Percentiles rank a stretch among this genome's conserved stretches.
These are phyloP conservation scores for Cassiopea andromeda DNA, from an alignment of 30 jellyfish, hydroid and myxozoan species.

Conservation along the genomic window DNA sequence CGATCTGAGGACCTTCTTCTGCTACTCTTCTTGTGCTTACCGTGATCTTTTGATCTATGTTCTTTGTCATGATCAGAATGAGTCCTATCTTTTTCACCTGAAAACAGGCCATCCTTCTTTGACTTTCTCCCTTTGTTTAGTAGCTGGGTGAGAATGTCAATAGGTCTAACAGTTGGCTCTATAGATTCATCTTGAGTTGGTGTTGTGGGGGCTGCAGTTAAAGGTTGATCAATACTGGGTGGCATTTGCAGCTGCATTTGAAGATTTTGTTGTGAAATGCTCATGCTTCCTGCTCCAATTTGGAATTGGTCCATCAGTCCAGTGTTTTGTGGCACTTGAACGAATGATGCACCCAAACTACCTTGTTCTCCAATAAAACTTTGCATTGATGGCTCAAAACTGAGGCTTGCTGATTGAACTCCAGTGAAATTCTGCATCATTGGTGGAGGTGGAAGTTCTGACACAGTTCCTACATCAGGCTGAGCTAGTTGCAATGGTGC, in stretches of 20 bases:
- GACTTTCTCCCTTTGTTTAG: constrained; percentile 35
- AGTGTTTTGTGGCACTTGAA: constrained; percentile 12
- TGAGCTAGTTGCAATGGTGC: constrained; percentile 22
- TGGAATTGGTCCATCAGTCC: constrained; percentile 30
- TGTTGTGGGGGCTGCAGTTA: constrained; percentile 42
- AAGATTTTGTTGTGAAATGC: constrained; percentile 30
- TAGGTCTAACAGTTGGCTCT: constrained; percentile 43
- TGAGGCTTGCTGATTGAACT: neutral
- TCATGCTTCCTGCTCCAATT: constrained; percentile 1
- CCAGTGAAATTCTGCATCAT: constrained; percentile 26
- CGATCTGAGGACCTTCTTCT: constrained; percentile 47
- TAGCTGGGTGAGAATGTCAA: constrained; percentile 64
- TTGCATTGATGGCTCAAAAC: constrained; percentile 34
- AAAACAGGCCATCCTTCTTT: constrained; percentile 21
- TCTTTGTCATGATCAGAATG: constrained; percentile 32
- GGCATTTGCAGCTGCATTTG: constrained; percentile 41
- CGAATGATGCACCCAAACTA: constrained; percentile 11
- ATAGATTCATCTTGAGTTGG: constrained; percentile 68
- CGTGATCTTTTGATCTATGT: constrained; percentile 31
- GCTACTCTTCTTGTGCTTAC: constrained; percentile 45
- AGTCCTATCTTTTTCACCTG: constrained; percentile 33
- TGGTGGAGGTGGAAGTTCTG: constrained; percentile 51
- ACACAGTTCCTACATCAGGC: neutral
- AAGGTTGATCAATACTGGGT: constrained; percentile 1
- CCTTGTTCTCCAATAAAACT: constrained; percentile 34